Conservation (phyloP, 2,113 vertebrate genomes). For the Tupaia tana region DNA sequence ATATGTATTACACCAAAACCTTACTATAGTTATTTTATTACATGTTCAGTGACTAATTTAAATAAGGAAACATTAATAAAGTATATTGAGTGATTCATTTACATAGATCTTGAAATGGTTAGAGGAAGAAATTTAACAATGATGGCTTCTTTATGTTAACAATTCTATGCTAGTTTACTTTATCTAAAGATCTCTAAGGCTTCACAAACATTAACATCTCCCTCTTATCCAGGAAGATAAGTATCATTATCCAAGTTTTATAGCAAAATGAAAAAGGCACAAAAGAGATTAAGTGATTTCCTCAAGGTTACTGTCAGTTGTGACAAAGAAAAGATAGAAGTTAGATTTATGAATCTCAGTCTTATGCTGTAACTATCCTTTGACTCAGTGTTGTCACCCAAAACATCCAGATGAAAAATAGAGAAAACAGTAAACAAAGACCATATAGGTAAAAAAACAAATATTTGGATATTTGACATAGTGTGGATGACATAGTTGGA, state of each 20-base stretch:
- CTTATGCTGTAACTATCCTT: conserved; percentile 26
- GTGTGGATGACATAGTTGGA: conserved; percentile 54
- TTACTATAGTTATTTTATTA: background rate
- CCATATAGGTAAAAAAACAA: conserved; percentile 29
- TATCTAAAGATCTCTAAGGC: conserved; percentile 72
- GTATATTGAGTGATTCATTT: background rate
- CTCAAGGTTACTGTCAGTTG: conserved; percentile 73
- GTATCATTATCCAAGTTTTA: conserved; percentile 75
- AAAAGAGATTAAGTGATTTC: conserved; percentile 77
- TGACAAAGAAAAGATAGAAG: conserved; percentile 57
- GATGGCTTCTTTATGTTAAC: conserved; percentile 53
- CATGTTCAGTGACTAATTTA: conserved; percentile 61
- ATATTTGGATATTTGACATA: conserved; percentile 16
- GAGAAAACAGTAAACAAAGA: conserved; percentile 48
- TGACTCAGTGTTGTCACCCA: conserved; percentile 3
- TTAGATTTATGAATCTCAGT: conserved; percentile 66
- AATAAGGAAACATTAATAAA: conserved; percentile 50
- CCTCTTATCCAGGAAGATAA: conserved; percentile 76
- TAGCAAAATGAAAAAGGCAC: conserved; percentile 51
- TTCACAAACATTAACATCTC: conserved; percentile 72
- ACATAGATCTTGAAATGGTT: conserved; percentile 32
- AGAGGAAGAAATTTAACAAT: conserved; percentile 24
- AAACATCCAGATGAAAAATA: conserved; percentile 12
- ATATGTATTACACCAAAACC: conserved; percentile 21
- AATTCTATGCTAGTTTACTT: conserved; percentile 66